Base-by-base conservation (phyloP, 1,140 invertebrate genomes). In the Calliopsis andreniformis region DNA sequence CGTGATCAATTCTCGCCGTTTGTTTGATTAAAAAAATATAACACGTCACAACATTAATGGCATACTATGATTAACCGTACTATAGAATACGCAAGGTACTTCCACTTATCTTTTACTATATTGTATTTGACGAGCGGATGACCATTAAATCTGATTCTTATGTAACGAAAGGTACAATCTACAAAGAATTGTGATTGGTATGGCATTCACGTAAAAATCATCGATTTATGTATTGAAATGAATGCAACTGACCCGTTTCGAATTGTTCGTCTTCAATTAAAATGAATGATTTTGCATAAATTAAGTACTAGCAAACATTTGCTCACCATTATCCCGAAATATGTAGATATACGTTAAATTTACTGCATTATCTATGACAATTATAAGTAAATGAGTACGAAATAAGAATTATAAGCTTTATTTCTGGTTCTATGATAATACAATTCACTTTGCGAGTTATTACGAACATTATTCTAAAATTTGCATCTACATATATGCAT, bases 1-100 rank as follows among this genome's bases (percentile, higher is more conserved):
- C 78, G 76, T 39, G 75, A 63, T n/a, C 59, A 64, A 53, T 42
- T 73, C 56, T 76, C 56, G 63, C 66, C 51, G 35, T 77, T 76
- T 76, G 69, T 64, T 69, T 82, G 16, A 67, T 87, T 86, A 87
- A 86, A 89, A 87, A 87, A 86, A 86, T 83, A 88, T 87, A 87
- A 91, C 90, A 91, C 90, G 89, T 91, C 89, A 91, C 88, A 90
- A 91, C 86, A 91, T 88, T 84, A 87, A 90, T 86, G 82, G 82
- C 82, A 88, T 84, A 82, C 81, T 82, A 82, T 83, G 79, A 79
- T 75, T 68, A 71, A 43, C 71, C 30, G 69, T 70, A 71, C 42
- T 56, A 64, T 28, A 76, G 61, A 70, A 71, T 70, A 51, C 35
- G 64, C 70, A 69, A 58, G 49, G 58, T 51, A 58, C 35, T 75